Evolutionary conservation across 1,140 invertebrate genomes (phyloP).

Genomic region (Bombus sibiricus): DNA sequence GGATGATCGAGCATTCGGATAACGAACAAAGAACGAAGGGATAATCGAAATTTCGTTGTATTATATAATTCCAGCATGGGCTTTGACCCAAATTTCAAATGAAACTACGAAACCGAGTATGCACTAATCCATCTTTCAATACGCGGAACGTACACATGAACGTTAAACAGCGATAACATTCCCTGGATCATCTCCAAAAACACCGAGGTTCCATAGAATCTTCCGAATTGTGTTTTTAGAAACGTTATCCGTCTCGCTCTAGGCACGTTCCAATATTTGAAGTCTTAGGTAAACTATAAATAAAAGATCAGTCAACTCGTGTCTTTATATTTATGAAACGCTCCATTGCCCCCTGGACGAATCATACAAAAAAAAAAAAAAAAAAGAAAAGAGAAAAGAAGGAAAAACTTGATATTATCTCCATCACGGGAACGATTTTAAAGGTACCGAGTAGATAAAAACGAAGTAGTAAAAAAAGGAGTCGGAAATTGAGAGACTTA

Average conservation of each 20-base stretch:
- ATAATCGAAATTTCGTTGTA: neutral
- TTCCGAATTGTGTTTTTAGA: neutral
- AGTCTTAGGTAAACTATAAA: neutral
- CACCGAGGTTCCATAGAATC: no score
- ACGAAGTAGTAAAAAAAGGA: neutral
- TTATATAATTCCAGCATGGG: slow-evolving; percentile 5
- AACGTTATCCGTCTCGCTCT: neutral
- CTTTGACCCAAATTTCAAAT: neutral
- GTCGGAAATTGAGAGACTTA: slow-evolving; percentile 76
- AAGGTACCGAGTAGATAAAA: neutral
- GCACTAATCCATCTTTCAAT: no score
- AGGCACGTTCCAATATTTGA: neutral
- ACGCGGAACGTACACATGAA: no score
- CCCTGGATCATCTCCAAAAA: neutral
- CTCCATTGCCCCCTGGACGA: no score
- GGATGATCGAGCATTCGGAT: neutral
- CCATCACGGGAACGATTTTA: neutral
- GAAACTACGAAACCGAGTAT: neutral
- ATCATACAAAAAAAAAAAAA: neutral
- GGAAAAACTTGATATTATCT: neutral
- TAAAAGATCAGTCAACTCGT: no score
- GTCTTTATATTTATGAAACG: no score
- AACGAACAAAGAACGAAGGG: neutral
- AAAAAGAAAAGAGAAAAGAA: no score
- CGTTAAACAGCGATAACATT: neutral